phyloP scores from a whole-genome alignment of 2,113 vertebrate genomes.

The Sarotherodon lohbergeri region DNA sequence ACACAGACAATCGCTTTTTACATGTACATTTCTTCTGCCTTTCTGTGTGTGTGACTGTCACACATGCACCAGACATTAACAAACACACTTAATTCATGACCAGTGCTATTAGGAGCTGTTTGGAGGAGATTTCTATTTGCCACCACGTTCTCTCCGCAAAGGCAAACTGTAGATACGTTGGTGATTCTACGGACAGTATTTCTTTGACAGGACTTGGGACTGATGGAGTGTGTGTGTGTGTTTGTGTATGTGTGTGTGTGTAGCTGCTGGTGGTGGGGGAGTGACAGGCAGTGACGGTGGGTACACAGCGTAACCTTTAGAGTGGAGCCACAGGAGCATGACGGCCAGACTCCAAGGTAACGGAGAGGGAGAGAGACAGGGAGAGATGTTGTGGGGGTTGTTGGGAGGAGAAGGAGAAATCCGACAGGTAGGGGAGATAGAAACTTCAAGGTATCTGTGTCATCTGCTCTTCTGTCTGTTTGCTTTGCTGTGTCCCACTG shows the following conservation, averaged over 20 bases:
- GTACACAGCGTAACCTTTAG: conserved; percentile 73
- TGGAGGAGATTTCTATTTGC: neutral
- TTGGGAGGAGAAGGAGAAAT: conserved; percentile 41
- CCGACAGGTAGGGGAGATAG: conserved; percentile 53
- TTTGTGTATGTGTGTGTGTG: conserved; percentile 27
- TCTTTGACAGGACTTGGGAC: conserved; percentile 45
- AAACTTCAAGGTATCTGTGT: conserved; percentile 53
- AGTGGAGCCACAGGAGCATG: conserved; percentile 69
- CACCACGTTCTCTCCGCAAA: conserved; percentile 21
- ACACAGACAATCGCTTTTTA: neutral
- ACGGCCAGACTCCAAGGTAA: conserved; percentile 69
- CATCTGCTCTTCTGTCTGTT: conserved; percentile 38
- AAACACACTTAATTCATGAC: neutral
- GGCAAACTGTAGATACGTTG: neutral
- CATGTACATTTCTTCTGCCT: neutral
- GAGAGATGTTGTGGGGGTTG: conserved; percentile 34
- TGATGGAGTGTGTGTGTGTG: conserved; percentile 24
- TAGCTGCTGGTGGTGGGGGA: conserved; percentile 16
- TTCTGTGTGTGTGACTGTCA: neutral
- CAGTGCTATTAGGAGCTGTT: neutral
- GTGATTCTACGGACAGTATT: conserved; percentile 16
- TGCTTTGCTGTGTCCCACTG: conserved; percentile 10
- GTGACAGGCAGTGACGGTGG: conserved; percentile 70
- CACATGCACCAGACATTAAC: neutral
- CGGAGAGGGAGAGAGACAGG: conserved; percentile 44